Base-by-base conservation (phyloP, 2,797 vertebrate species). In the Euthynnus affinis region DNA sequence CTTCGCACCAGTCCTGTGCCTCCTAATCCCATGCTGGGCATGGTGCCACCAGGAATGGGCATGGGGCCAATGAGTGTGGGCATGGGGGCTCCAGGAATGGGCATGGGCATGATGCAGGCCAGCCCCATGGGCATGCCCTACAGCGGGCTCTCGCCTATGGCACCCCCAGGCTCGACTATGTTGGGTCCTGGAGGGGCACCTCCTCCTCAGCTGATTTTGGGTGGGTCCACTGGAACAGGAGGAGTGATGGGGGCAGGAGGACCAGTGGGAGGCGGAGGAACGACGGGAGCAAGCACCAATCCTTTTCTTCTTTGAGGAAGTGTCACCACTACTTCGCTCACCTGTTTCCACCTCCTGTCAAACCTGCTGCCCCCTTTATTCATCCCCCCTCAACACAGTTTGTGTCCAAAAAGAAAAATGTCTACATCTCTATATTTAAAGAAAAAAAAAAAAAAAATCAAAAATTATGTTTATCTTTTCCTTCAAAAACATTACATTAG, bases 221-320 rank as follows among this genome's bases (percentile, higher is more conserved):
- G 95, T 62, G 93, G 92, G 85, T 88, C 94, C 9, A n/a, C 88
- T 3, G 94, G 92, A 86, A 76, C 92, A 49, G 94, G 94, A 3
- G 96, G 94, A 49, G 86, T 94, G 67, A 94, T 95, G 93, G 94
- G 94, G 25, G 88, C 93, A 4, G 95, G 95, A 60, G 95, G 94
- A 55, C 80, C 94, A 18, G 88, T 95, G 80, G 95, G 94, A 78
- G 94, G 93, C 0, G 94, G 92, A 29, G 93, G 93, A 76, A 84
- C 94, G 60, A 90, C 94, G 9, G 95, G 95, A 68, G 88, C 93
- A 14, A 96, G 96, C 92, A 96, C 96, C 91, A 96, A 96, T 90
- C 96, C 96, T n/a, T 96, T 96, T 91, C 96, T 96, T 80, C 95
- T 96, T 90, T 96, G 95, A 96, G 93, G 89, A 93, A 81, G 85